These are phyloP conservation scores for Geophilus truncorum DNA, from an alignment of 2,888 invertebrate genomes.

Conservation along the genomic window DNA sequence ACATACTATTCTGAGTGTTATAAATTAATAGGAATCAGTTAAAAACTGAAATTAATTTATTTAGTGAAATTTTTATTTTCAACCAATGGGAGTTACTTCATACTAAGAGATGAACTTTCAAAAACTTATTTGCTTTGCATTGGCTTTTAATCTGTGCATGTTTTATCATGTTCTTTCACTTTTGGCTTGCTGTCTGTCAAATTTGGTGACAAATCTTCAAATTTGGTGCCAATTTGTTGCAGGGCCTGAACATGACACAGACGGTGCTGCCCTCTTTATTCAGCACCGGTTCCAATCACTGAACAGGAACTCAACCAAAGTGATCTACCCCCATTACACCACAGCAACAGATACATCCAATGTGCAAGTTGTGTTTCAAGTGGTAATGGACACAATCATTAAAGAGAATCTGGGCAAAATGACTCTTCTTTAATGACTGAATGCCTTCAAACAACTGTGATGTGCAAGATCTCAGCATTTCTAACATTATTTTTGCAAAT, in stretches of 20 bases:
- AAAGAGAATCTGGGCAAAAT: constrained; percentile 59
- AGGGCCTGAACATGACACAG: constrained; percentile 61
- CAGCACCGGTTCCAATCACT: constrained; percentile 59
- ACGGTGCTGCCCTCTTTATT: constrained; percentile 59
- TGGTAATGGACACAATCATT: constrained; percentile 62
- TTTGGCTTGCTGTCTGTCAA: too few relatives aligned
- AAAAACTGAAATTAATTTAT: too few relatives aligned
- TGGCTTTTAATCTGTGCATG: too few relatives aligned
- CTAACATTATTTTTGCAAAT: not conserved
- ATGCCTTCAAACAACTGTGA: not conserved
- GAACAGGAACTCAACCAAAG: constrained; percentile 56
- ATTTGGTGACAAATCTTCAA: not conserved
- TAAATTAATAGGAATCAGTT: too few relatives aligned
- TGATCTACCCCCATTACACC: constrained; percentile 62
- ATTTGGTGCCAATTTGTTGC: constrained; percentile 38
- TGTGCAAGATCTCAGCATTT: not conserved
- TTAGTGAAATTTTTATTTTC: too few relatives aligned
- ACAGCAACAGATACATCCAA: constrained; percentile 64
- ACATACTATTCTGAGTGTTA: too few relatives aligned
- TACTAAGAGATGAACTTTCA: too few relatives aligned
- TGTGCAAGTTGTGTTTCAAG: constrained; percentile 61
- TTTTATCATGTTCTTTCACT: too few relatives aligned
- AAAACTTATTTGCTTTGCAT: too few relatives aligned
- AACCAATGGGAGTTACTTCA: too few relatives aligned
- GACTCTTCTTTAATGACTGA: constrained; percentile 49